Evolutionary conservation across 2,113 vertebrate species (phyloP).

Genomic region (Pyxicephalus adspersus): DNA sequence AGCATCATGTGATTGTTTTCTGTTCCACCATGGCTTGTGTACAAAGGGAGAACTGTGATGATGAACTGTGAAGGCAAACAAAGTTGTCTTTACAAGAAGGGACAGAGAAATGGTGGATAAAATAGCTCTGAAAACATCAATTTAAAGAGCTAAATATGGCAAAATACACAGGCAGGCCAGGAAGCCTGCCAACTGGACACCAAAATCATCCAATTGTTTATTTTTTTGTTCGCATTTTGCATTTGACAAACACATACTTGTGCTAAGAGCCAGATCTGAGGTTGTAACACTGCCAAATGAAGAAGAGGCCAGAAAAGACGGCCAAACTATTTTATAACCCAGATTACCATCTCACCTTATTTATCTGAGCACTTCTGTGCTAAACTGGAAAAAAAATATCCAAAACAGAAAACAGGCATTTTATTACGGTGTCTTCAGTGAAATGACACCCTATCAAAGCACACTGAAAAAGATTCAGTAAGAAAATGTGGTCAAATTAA

Average conservation of each 20-base stretch:
- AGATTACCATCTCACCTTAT: slow-evolving; percentile 10
- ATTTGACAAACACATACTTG: slow-evolving; percentile 52
- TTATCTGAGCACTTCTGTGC: slow-evolving; percentile 25
- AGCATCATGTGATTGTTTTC: slow-evolving; percentile 15
- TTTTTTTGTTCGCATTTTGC: slow-evolving; percentile 41
- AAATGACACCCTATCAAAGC: slow-evolving; percentile 12
- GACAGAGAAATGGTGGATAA: slow-evolving; percentile 25
- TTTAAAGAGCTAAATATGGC: slow-evolving; percentile 52
- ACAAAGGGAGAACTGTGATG: slow-evolving; percentile 10
- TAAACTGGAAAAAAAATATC: background rate
- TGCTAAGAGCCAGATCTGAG: slow-evolving; percentile 41
- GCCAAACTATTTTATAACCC: slow-evolving; percentile 44
- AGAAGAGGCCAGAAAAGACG: slow-evolving; percentile 22
- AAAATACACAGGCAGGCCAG: slow-evolving; percentile 43
- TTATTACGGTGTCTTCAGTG: slow-evolving; percentile 20
- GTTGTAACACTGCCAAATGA: slow-evolving; percentile 23
- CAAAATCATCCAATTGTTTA: slow-evolving; percentile 47
- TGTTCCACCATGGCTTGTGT: slow-evolving; percentile 23
- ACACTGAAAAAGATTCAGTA: background rate
- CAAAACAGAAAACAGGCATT: background rate
- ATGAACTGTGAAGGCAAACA: slow-evolving; percentile 34
- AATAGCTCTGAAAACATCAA: slow-evolving; percentile 45
- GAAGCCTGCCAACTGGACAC: slow-evolving; percentile 35
- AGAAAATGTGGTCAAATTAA: slow-evolving; percentile 3
- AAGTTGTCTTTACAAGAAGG: slow-evolving; percentile 33